Evolutionary conservation across 1,140 invertebrate species (phyloP), one percentile per base, ranked within the genome.

Genomic region (Tribolium castaneum): DNA sequence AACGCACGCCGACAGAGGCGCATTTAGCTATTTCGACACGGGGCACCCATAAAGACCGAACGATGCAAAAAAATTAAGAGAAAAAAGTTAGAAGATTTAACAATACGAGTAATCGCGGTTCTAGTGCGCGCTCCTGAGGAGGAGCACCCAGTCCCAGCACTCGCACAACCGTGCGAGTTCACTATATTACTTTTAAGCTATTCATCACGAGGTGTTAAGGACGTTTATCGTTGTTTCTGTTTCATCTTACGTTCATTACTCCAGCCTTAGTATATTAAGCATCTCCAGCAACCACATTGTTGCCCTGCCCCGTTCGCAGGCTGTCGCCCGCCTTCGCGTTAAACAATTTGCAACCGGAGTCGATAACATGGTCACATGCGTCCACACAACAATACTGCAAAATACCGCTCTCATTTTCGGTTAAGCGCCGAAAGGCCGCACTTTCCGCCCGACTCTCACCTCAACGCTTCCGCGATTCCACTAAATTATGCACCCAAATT

Each of bases 221-320:
- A 81, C 81, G 82, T 83, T 83, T 83, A 83, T 83, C 81, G 82
- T 82, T 82, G 82, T 82, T 83, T 83, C 82, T 83, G 81, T 83
- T 83, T 83, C 82, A 83, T 83, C 82, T 83, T 82, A 83, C 70
- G 81, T 83, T 83, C 81, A 83, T 83, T 83, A 83, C 79, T 80
- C 76, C 51, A 73, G 62, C 81, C 78, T 80, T 54, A 81, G 82
- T 83, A 83, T 83, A 83, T 83, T 83, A 83, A 83, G 82, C 76
- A 82, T 81, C 78, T 82, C 82, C 39, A 72, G 70, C 78, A 76
- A 82, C 82, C 82, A 78, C 82, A 83, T 81, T 82, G 82, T 82
- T 82, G 70, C 78, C 70, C 13, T 70, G 51, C 76, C 76, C 76
- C 51, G 34, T 62, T 52, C 19, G 45, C 78, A 30, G 75, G 66